phyloP scores from a whole-genome alignment of 2,888 invertebrate species.

The Drosophila bunnanda region DNA sequence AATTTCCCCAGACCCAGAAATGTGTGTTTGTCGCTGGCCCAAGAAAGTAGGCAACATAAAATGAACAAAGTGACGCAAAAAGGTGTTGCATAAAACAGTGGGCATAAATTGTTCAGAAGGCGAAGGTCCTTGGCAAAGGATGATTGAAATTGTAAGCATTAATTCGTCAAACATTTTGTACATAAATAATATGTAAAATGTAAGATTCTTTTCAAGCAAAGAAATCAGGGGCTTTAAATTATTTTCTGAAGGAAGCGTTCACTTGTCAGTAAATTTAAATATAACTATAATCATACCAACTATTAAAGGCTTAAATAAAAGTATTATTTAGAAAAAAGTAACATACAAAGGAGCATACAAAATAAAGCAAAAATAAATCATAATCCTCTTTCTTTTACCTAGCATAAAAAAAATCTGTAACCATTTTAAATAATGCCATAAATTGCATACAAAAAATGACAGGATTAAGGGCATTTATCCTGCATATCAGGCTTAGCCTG shows the following conservation, averaged over 20 bases:
- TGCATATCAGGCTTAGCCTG: neutral
- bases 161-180: neutral
- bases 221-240: neutral
- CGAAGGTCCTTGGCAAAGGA: neutral
- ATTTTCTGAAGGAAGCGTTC: neutral
- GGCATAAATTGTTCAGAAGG: conserved; percentile 2
- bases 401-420: neutral
- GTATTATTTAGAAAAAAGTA: neutral
- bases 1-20: conserved; percentile 6
- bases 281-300: too few species aligned
- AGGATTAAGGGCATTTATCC: conserved; percentile 17
- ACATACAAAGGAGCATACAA: neutral
- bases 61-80: conserved; percentile 7
- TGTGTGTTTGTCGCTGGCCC: conserved; percentile 1
- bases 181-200: neutral
- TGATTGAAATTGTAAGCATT: neutral
- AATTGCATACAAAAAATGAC: conserved; percentile 5
- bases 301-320: neutral
- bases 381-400: conserved; percentile 1
- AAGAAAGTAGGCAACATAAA: conserved; percentile 46
- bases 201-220: neutral
- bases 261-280: too few species aligned
- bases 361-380: neutral
- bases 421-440: neutral
- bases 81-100: conserved; percentile 16